Evolutionary conservation across 2,113 vertebrate species (phyloP), one percentile per base, ranked within the genome.

Genomic region (Cynopterus brachyotis): DNA sequence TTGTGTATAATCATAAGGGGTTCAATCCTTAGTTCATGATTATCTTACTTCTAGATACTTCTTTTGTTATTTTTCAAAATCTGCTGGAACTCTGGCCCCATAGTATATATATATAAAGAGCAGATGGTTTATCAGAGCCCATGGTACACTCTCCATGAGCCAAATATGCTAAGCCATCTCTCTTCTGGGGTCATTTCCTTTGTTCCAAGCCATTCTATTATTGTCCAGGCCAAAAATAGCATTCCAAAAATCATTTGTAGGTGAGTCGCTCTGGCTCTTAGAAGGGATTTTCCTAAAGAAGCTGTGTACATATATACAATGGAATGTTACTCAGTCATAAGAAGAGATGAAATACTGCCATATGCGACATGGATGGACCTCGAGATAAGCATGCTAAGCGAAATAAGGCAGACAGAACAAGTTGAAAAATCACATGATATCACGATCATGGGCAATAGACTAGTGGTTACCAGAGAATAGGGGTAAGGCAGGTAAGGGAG

Each of bases 171-270:
- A 81, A 20, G 47, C 2, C 17, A 55, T 84, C 64, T 82, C 32
- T 94, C 8, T 86, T 89, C 50, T 40, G 12, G 12, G 19, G 3
- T 26, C 12, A 67, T 90, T 96, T 97, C 50, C 60, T 95, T 82
- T 83, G 13, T 93, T 91, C 45, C 8, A 53, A 91, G 47, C 3
- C 81, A 67, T 92, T 89, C 47, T 94, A 5, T 85, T 86, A 81
- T 92, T 73, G 67, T 79, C 64, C 79, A 93, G 94, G 86, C 45
- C 59, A 93, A 32, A 81, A 24, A 13, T 69, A 73, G 20, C 37
- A 69, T 92, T 96, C 70, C n/a, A 95, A 95, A 94, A 91, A 64
- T 70, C 66, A 92, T 94, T 96, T 94, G 3, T 84, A 57, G 78
- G 57, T 85, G 59, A 94, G 30, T 64, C 92, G 9, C 20, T 86